These are phyloP conservation scores for Dolichotis patagonum DNA, from an alignment of 2,113 vertebrate species.

Conservation along the genomic window DNA sequence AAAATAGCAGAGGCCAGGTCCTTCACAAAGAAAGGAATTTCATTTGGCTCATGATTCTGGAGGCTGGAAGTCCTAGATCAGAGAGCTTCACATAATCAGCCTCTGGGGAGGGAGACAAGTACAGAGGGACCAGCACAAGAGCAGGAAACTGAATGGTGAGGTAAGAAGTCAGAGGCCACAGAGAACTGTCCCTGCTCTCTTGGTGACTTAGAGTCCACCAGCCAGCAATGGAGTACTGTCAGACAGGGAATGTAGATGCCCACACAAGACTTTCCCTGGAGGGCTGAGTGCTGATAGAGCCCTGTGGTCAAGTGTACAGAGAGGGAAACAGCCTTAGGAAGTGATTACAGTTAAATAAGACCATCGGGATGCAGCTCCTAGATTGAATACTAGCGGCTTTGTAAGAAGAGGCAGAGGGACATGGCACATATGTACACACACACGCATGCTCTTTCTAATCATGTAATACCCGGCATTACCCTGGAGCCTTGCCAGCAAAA, in stretches of 20 bases:
- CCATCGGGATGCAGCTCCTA: background rate
- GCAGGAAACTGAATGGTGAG: background rate
- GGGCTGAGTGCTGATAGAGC: no score
- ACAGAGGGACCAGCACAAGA: background rate
- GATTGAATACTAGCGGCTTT: background rate
- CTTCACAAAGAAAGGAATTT: no score
- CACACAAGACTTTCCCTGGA: no score
- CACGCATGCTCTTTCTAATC: background rate
- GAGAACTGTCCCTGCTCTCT: background rate
- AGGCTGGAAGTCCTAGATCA: background rate
- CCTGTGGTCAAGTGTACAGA: no score
- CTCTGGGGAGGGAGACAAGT: background rate
- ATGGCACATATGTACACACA: background rate
- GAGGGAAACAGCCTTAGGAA: background rate
- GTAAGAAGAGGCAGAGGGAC: background rate
- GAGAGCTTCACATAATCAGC: background rate
- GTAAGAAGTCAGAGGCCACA: background rate
- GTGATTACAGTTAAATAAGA: background rate
- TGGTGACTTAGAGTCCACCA: background rate
- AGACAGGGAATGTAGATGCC: no score
- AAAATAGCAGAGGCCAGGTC: no score
- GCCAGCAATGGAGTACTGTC: no score
- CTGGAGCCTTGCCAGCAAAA: background rate
- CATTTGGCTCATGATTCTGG: background rate
- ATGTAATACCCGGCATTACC: background rate